Base-by-base conservation (phyloP, 2,888 invertebrate species). In the Dynastes maya region DNA sequence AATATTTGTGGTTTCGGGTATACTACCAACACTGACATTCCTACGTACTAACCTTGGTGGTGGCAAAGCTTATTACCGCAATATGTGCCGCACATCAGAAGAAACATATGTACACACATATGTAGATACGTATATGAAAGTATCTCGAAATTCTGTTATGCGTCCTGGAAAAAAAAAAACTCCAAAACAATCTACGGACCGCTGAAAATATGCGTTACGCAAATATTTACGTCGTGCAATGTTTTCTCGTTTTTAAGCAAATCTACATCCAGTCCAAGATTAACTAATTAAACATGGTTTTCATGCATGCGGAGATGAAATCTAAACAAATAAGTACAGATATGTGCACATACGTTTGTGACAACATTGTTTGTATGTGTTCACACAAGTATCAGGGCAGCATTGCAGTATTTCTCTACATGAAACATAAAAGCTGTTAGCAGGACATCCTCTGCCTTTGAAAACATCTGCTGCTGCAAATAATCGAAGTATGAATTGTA, bases 211-310 rank as follows among this genome's bases (percentile, higher is more conserved):
- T 68, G 68, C 49, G 49, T 40, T 68, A 51, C 22, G 51, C 51
- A 29, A 68, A 68, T 68, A 68, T 68, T 68, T 68, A 68, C 68
- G 22, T 51, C 49, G 51, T 51, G 68, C 51, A 68, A 68, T 51
- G 29, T 68, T 68, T 68, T 27, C 5, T 16, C 51, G 22, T 51
- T 11, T n/a, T 37, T 2, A 65, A 45, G 16, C 49, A 49, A 29
- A 51, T 49, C 13, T 13, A 29, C 29, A 51, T 5, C 27, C 29
- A 51, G 6, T 13, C 11, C 51, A 68, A 29, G 68, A 68, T 53
- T 49, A 68, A 68, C 68, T 68, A 51, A 68, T 68, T 68, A 68
- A 32, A 68, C 68, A 68, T 53, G 65, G n/a, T 22, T 45, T 65
- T 6, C 40, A 16, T 65, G 6, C 6, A 16, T 22, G 22, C 22